These are phyloP conservation scores for Melitaea cinxia DNA, from an alignment of 1,140 invertebrate genomes.

Conservation along the genomic window DNA sequence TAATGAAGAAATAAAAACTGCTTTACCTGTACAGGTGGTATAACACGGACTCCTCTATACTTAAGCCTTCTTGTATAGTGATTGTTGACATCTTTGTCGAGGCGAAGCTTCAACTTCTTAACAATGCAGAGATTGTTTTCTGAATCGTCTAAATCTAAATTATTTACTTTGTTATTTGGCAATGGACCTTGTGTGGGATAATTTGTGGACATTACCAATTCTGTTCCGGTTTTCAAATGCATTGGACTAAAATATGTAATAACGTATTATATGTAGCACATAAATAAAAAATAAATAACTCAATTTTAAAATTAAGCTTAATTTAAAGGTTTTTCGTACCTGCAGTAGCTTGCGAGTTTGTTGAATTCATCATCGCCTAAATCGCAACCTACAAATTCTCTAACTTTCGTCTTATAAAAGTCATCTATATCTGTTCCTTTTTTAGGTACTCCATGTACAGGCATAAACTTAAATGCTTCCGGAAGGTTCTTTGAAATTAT, in stretches of 20 bases:
- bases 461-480: constrained; percentile 51
- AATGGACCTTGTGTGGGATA: constrained; percentile 42
- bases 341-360: constrained; percentile 54
- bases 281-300: background rate
- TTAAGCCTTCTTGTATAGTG: constrained; percentile 53
- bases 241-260: constrained; percentile 50
- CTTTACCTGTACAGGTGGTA: constrained; percentile 42
- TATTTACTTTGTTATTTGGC: constrained; percentile 18
- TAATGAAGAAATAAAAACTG: background rate
- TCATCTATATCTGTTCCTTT: constrained; percentile 36
- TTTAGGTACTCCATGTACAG: constrained; percentile 53
- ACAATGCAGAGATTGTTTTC: constrained; percentile 44
- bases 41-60: constrained; percentile 56
- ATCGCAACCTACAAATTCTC: constrained; percentile 57
- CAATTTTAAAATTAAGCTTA: background rate
- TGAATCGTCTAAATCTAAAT: constrained; percentile 9
- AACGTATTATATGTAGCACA: background rate
- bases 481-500: constrained; percentile 57
- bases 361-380: constrained; percentile 56
- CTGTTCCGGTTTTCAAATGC: constrained; percentile 55
- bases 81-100: constrained; percentile 44
- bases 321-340: constrained; percentile 22
- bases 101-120: constrained; percentile 50
- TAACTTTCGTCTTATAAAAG: constrained; percentile 48
- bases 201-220: constrained; percentile 47